Conservation (phyloP, 2,797 vertebrate species). For the Pagetopsis macropterus region DNA sequence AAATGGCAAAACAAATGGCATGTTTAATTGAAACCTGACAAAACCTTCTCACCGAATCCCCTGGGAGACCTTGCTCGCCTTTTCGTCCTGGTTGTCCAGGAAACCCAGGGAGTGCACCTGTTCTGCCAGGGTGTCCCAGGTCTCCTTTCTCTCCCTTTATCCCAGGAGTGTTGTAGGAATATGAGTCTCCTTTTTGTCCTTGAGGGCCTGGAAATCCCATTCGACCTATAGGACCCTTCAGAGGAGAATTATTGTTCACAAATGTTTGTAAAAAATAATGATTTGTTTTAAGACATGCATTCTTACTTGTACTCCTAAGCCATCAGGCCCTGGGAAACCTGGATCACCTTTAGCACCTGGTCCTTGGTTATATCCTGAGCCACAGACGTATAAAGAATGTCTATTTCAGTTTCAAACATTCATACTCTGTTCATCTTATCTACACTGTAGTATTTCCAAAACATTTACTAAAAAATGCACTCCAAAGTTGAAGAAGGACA, state of each 20-base stretch:
- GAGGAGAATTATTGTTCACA: slow-evolving; percentile 9
- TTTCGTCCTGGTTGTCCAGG: slow-evolving; percentile 68
- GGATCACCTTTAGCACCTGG: slow-evolving; percentile 70
- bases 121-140: slow-evolving; percentile 56
- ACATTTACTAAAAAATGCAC: not conserved
- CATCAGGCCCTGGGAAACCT: slow-evolving; percentile 62
- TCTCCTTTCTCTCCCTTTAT: slow-evolving; percentile 69
- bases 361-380: slow-evolving; percentile 61
- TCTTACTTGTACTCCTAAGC: slow-evolving; percentile 69
- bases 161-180: slow-evolving; percentile 14
- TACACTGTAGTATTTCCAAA: not conserved
- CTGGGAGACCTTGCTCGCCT: slow-evolving; percentile 66
- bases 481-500: slow-evolving; percentile 1
- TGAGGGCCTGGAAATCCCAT: slow-evolving; percentile 61
- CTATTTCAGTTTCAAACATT: not conserved
- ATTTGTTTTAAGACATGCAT: not conserved
- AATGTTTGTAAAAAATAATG: not conserved
- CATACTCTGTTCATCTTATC: not conserved
- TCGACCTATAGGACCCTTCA: slow-evolving; percentile 67
- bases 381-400: slow-evolving; percentile 3
- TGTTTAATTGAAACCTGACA: not conserved
- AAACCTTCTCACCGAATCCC: slow-evolving; percentile 65
- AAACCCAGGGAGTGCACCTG: slow-evolving; percentile 51
- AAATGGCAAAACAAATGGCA: not conserved
- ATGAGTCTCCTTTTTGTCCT: slow-evolving; percentile 70